Base-by-base conservation (phyloP, 2,113 vertebrate species). In the Brienomyrus longianalis region DNA sequence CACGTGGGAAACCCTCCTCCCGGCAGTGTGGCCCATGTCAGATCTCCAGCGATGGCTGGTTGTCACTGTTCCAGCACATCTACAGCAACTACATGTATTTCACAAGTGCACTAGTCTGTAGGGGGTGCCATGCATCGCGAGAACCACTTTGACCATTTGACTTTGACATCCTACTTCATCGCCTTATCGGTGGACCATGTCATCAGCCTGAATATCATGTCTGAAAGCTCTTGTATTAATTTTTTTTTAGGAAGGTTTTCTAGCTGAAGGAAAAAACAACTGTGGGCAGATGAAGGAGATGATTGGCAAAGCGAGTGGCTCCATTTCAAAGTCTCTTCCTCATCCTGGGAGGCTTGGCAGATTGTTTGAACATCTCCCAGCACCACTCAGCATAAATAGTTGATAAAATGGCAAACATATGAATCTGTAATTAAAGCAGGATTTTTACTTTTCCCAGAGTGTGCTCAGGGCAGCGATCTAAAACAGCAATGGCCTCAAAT, bases 331-430 rank as follows among this genome's bases (percentile, higher is more conserved):
- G 52, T 35, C 9, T 51, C 88, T 50, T 39, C 54, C 88, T 54
- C 8, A 91, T 94, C 90, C 92, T 89, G 19, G 88, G 92, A 93
- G 92, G 91, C 91, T 80, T 93, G 93, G 90, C 89, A 91, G 90
- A 93, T 95, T 92, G 93, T 91, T 89, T 91, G 94, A 94, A 94
- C 45, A 91, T 90, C 91, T 93, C 94, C 92, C 91, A 94, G 92
- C 93, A 92, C 91, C 92, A 91, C 95, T 95, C 94, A 95, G 92
- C 91, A 93, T 95, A 94, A 95, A 95, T 95, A 95, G 92, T 94
- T 52, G 89, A 93, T 92, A 95, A 92, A 95, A 94, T 93, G 94
- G 92, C 95, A 90, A 88, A 83, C 74, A 90, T 88, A 93, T 88
- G 6, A 94, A 90, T 92, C 90, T 96, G 54, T 95, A 95, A 95